Evolutionary conservation across 37 sponge, comb jelly and placozoan genomes (phyloP), one percentile per base, ranked within the genome.

Genomic region (Ephydatia muelleri): DNA sequence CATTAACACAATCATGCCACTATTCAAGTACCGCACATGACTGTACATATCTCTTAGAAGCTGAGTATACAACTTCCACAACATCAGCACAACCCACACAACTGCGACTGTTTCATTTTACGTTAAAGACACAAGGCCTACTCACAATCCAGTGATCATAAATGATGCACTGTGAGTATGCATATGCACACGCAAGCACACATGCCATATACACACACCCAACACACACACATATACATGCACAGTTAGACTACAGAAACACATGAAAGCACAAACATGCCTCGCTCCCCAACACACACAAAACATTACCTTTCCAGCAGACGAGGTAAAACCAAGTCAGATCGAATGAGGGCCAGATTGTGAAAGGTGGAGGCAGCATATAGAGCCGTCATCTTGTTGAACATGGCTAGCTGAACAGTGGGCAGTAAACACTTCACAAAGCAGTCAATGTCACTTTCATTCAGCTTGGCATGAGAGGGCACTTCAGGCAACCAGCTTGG

Each of bases 401-500:
- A 95, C 85, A 98, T 77, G 43, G 92, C 87, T 80, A 93, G 85
- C 72, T 68, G 68, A 25, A 92, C 75, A n/a, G 86, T 40, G 0
- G 96, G 96, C 1, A 91, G 85, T 28, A 98, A 73, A 31, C 88
- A 79, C 19, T 72, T 76, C 36, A 96, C 96, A 87, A 98, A 98
- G n/a, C 33, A 49, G 68, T 93, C 94, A 49, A 96, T 89, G 48
- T 94, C 92, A 16, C 82, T 68, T 36, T 98, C 94, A 0, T 91
- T 85, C 28, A 98, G 92, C n/a, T 82, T 84, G 70, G 76, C 76
- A 28, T 40, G 43, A 2, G 81, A 67, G 19, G 98, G 96, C 25
- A 89, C 67, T 21, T 33, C n/a, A n/a, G 80, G 72, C 25, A 80
- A 68, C 97, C 97, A 97, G 31, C 14, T 29, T 0, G 64, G 76